Percentiles rank a stretch among this genome's conserved stretches.
These are phyloP conservation scores for Eulithis testata DNA, from an alignment of 2,888 invertebrate species.

Conservation along the genomic window DNA sequence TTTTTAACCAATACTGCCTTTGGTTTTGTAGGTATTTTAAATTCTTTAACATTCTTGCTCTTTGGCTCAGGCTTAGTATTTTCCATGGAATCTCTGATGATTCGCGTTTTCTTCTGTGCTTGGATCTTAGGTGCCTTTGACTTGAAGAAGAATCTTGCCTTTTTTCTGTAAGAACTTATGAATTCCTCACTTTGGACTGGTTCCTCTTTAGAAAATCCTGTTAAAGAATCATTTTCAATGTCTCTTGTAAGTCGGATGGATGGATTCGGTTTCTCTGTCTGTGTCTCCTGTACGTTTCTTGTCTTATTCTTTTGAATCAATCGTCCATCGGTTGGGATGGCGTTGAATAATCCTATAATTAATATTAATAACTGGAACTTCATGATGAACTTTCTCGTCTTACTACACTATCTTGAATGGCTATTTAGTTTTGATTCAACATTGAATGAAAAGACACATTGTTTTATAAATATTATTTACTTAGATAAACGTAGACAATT, in stretches of 20 bases:
- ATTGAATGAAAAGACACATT: constrained; percentile 62
- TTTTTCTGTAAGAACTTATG: constrained; percentile 40
- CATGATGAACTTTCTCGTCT: constrained; percentile 54
- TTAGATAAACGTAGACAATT: constrained; percentile 38
- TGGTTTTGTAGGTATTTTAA: constrained; percentile 34
- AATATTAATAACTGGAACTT: constrained; percentile 48
- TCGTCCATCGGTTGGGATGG: constrained; percentile 48
- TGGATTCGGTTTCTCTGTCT: constrained; percentile 45
- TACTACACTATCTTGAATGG: constrained; percentile 54
- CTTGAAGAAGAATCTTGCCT: constrained; percentile 39
- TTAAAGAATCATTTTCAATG: constrained; percentile 44
- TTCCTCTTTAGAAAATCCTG: constrained; percentile 51
- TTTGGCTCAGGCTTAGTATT: constrained; percentile 19
- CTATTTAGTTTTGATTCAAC: constrained; percentile 50
- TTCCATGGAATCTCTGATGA: constrained; percentile 44
- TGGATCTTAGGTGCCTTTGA: constrained; percentile 11
- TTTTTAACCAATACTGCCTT: constrained; percentile 59
- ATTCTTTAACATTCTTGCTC: constrained; percentile 28
- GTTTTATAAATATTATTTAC: constrained; percentile 61
- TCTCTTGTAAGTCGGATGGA: constrained; percentile 52
- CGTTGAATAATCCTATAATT: constrained; percentile 39
- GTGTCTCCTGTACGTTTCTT: constrained; percentile 44
- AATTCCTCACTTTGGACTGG: constrained; percentile 45
- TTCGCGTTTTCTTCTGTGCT: constrained; percentile 26
- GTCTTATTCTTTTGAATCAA: constrained; percentile 56